A percentile compares a stretch with the other conserved stretches of the same genome.
Conservation (phyloP, 1,140 invertebrate species). For the Physella acuta region DNA sequence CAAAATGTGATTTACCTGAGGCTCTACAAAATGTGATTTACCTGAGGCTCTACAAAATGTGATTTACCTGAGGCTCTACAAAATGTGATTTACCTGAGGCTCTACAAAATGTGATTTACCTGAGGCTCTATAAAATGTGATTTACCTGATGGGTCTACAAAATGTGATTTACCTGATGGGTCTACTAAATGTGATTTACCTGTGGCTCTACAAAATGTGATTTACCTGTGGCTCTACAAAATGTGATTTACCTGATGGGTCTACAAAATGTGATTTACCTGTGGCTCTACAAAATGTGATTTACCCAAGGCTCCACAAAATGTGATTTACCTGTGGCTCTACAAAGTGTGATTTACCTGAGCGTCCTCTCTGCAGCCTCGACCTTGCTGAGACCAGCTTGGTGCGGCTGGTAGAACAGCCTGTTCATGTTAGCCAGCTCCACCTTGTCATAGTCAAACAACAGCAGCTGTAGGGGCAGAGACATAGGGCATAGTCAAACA, state of each 20-base stretch:
- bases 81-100: no score
- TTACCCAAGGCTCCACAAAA: constrained; percentile 70
- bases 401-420: constrained; percentile 97
- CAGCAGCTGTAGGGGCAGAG: constrained; percentile 68
- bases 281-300: background rate
- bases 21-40: no score
- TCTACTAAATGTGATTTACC: background rate
- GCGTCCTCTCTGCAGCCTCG: constrained; percentile 86
- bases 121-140: no score
- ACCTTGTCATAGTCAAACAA: constrained; percentile 99
- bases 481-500: background rate
- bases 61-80: no score
- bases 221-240: background rate
- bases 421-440: constrained; percentile 99
- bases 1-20: no score
- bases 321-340: background rate
- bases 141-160: no score
- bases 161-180: background rate
- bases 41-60: no score
- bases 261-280: no score
- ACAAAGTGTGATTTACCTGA: constrained; percentile 62
- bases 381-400: constrained; percentile 97
- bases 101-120: no score
- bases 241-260: background rate
- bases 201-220: background rate